Percentiles rank a stretch among this genome's conserved stretches.
These are phyloP conservation scores for Sphaerophoria rueppellii DNA, from an alignment of 2,888 invertebrate genomes.

Conservation along the genomic window DNA sequence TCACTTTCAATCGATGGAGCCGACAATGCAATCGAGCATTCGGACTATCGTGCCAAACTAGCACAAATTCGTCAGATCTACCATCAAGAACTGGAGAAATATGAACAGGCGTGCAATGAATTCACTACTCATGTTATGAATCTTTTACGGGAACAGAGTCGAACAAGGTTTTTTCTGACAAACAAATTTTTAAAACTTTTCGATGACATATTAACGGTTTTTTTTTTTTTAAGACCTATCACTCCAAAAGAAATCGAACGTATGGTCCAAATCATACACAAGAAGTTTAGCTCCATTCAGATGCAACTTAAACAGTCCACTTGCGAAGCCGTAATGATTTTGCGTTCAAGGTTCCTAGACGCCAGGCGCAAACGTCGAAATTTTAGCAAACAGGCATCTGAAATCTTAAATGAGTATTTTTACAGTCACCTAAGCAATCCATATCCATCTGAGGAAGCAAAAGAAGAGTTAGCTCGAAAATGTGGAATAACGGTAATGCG, in stretches of 20 bases:
- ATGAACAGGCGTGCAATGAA: conserved; percentile 99
- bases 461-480: conserved; percentile 99
- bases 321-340: conserved; percentile 99
- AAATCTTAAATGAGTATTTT: conserved; percentile 99
- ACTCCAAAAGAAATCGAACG: conserved; percentile 99
- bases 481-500: conserved; percentile 96
- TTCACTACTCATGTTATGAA: conserved; percentile 99
- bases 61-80: conserved; percentile 99
- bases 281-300: conserved; percentile 98
- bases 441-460: conserved; percentile 99
- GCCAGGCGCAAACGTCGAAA: conserved; percentile 96
- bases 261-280: conserved; percentile 99
- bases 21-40: conserved; percentile 99
- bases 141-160: conserved; percentile 96
- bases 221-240: conserved; percentile 87
- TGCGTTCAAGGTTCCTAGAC: conserved; percentile 88
- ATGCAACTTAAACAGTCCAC: conserved; percentile 99
- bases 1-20: conserved; percentile 83
- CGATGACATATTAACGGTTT: neutral
- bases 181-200: neutral
- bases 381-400: conserved; percentile 99
- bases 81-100: conserved; percentile 99
- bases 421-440: conserved; percentile 99
- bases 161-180: conserved; percentile 85
- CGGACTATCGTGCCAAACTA: conserved; percentile 99